These are phyloP conservation scores for Macrobrachium nipponense DNA, from an alignment of 1,140 invertebrate species.

Conservation along the genomic window DNA sequence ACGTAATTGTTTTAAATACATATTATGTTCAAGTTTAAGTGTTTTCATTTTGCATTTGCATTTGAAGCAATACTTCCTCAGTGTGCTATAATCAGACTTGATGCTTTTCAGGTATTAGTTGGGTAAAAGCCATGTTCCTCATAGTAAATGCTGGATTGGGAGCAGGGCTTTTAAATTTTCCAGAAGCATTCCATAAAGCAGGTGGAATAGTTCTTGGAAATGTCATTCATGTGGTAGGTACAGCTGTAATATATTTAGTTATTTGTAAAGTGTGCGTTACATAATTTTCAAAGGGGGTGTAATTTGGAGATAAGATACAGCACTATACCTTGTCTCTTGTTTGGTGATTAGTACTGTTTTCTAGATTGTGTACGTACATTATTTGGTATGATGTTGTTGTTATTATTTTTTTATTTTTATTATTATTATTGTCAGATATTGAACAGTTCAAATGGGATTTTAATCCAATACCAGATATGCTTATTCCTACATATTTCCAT, in stretches of 20 bases:
- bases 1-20: too few relatives aligned
- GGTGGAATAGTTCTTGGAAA: conserved; percentile 72
- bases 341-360: too few relatives aligned
- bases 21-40: neutral
- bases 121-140: conserved; percentile 75
- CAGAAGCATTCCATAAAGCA: conserved; percentile 77
- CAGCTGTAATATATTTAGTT: neutral
- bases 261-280: neutral
- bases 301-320: too few relatives aligned
- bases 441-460: too few relatives aligned
- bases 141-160: conserved; percentile 80
- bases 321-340: too few relatives aligned
- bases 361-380: too few relatives aligned
- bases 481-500: too few relatives aligned
- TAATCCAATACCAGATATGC: too few relatives aligned
- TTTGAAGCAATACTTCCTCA: neutral
- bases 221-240: conserved; percentile 48
- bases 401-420: too few relatives aligned
- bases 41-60: neutral
- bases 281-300: neutral
- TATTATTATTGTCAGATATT: too few relatives aligned
- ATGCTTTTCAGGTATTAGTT: conserved; percentile 70
- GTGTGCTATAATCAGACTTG: neutral
- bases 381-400: too few relatives aligned
- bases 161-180: conserved; percentile 81